phyloP scores from a whole-genome alignment of 2,888 invertebrate genomes.

The Lithophane ornitopus region DNA sequence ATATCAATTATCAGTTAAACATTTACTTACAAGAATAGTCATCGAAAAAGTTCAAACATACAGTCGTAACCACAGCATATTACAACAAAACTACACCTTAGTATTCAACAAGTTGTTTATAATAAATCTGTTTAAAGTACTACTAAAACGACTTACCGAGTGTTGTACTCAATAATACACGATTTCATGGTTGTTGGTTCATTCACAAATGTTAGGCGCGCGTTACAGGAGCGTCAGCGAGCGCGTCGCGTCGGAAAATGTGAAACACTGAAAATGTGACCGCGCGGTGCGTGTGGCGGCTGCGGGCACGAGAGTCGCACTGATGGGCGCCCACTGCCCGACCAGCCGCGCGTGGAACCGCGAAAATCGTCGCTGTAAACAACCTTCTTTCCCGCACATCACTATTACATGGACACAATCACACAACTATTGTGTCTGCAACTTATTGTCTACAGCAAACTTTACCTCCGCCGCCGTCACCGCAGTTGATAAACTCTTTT shows the following conservation, averaged over 20 bases:
- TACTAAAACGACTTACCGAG: slow-evolving; percentile 57
- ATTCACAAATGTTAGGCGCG: slow-evolving; percentile 52
- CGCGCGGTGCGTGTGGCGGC: slow-evolving; percentile 60
- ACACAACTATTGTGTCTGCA: not conserved
- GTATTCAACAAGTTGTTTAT: slow-evolving; percentile 44
- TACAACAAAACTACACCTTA: slow-evolving; percentile 17
- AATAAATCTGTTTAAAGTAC: slow-evolving; percentile 32
- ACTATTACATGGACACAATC: slow-evolving; percentile 10
- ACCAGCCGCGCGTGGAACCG: slow-evolving; percentile 25
- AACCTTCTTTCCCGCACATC: slow-evolving; percentile 36
- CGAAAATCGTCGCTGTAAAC: slow-evolving; percentile 29
- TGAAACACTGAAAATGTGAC: slow-evolving; percentile 29
- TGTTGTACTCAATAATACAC: slow-evolving; percentile 49
- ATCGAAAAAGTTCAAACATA: slow-evolving; percentile 18
- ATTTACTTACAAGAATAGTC: slow-evolving; percentile 30
- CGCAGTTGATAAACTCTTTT: not conserved
- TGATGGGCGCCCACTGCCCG: slow-evolving; percentile 49
- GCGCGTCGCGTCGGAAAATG: slow-evolving; percentile 56
- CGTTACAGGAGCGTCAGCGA: slow-evolving; percentile 37
- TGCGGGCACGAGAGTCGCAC: slow-evolving; percentile 62
- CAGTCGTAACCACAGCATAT: slow-evolving; percentile 9
- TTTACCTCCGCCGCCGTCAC: not conserved
- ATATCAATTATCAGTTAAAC: slow-evolving; percentile 5
- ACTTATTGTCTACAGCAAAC: not conserved
- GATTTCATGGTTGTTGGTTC: slow-evolving; percentile 59